Evolutionary conservation across 2,888 invertebrate species (phyloP), one percentile per base, ranked within the genome.

Genomic region (Pachydiplax longipennis): DNA sequence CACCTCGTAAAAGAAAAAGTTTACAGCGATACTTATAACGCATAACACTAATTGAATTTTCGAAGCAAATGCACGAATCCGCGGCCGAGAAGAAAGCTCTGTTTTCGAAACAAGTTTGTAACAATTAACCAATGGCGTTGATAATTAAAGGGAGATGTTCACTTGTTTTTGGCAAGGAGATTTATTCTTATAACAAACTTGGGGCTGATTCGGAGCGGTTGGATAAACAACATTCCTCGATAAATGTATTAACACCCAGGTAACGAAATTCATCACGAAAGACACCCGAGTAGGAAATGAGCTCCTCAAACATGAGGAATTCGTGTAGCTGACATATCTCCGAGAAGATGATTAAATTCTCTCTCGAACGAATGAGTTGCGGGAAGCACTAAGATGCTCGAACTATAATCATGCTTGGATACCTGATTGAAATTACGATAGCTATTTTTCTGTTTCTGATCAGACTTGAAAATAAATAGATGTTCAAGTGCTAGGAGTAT

Each of bases 21-120:
- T 58, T 53, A 87, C 87, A 87, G 37, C 61, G 31, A 61, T 18
- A 61, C 40, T 87, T 61, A 61, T 61, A 61, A 61, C 87, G 61
- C 61, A 61, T 65, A 53, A 37, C 87, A 87, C 61, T 87, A 87
- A 87, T 87, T 87, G 61, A 87, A 87, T n/a, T 2, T 87, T 5
- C 22, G 37, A 18, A 61, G 37, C 15, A 37, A 37, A 37, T 58
- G 87, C 87, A 87, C 61, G 87, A 87, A 65, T 65, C 31, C 37
- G 31, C 18, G 87, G 35, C n/a, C 25, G 1, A 25, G 73, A 31
- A 73, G 73, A n/a, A 18, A 87, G 37, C 61, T 18, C 15, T 37
- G 87, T 65, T 58, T 73, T 73, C 73, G 25, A 31, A 73, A 31
- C 12, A 13, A 31, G 31, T 73, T 73, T 31, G 25, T 31, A 31